phyloP scores from a whole-genome alignment of 2,888 invertebrate species.

The Adelognathus sp. region DNA sequence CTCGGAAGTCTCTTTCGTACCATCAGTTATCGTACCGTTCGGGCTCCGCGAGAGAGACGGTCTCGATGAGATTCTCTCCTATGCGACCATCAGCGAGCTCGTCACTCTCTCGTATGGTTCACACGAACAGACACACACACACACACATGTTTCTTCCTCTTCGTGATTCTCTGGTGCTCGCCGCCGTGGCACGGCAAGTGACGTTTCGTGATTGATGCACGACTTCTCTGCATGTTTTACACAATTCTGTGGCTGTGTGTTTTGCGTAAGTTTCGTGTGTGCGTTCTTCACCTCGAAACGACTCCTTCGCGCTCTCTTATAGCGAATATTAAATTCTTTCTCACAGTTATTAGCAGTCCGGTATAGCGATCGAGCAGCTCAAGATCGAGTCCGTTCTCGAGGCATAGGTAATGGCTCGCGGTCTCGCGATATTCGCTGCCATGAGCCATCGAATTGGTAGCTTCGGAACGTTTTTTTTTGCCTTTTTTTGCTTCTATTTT shows the following conservation, averaged over 20 bases:
- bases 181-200: conserved; percentile 41
- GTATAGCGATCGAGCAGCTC: conserved; percentile 46
- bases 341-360: conserved; percentile 67
- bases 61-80: conserved; percentile 34
- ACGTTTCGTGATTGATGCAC: conserved; percentile 68
- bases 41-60: conserved; percentile 21
- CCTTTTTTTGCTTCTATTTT: conserved; percentile 11
- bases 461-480: neutral
- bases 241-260: neutral
- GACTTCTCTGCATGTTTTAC: conserved; percentile 49
- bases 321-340: conserved; percentile 70
- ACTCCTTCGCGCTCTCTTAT: conserved; percentile 37
- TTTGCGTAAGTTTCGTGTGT: neutral
- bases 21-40: conserved; percentile 16
- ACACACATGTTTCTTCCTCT: neutral
- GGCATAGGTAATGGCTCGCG: conserved; percentile 50
- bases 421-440: conserved; percentile 55
- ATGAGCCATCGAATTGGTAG: conserved; percentile 28
- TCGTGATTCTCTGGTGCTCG: conserved; percentile 56
- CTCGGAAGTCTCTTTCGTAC: conserved; percentile 34
- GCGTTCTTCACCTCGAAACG: conserved; percentile 20
- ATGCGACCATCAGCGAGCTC: conserved; percentile 12
- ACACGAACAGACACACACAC: neutral
- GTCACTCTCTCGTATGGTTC: too few species aligned
- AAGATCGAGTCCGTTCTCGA: conserved; percentile 46